phyloP scores from a whole-genome alignment of 37 sponge, comb jelly and placozoan species.

The Oscarella lobularis region DNA sequence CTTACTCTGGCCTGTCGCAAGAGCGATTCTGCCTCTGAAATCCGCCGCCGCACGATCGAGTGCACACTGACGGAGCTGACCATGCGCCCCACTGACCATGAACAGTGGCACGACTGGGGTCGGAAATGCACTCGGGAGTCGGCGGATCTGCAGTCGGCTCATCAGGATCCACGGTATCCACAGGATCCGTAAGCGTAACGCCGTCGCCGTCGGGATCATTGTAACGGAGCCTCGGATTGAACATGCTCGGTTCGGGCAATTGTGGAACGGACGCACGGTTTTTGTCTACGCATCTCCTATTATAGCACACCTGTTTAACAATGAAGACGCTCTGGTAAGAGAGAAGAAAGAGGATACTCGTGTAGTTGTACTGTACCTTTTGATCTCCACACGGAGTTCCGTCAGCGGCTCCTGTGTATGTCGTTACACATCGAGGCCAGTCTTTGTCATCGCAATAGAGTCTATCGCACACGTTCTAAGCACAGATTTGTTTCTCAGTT shows the following conservation, averaged over 20 bases:
- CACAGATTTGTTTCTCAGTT: no score
- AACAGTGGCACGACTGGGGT: not conserved
- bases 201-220: not conserved
- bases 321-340: not conserved
- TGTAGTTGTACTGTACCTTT: no score
- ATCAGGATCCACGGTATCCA: not conserved
- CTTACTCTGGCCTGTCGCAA: not conserved
- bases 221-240: no score
- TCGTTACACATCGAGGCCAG: not conserved
- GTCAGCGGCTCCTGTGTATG: conserved; percentile 4
- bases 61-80: not conserved
- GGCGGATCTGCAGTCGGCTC: not conserved
- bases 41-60: not conserved
- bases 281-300: not conserved
- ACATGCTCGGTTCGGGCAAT: not conserved
- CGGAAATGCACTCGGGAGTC: not conserved
- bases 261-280: not conserved
- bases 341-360: not conserved
- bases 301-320: not conserved
- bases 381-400: conserved; percentile 1
- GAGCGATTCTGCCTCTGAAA: not conserved
- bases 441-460: not conserved
- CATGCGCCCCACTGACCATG: not conserved
- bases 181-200: not conserved
- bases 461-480: not conserved